These are phyloP conservation scores for Coreoperca whiteheadi DNA, from an alignment of 2,113 vertebrate species.

Conservation along the genomic window DNA sequence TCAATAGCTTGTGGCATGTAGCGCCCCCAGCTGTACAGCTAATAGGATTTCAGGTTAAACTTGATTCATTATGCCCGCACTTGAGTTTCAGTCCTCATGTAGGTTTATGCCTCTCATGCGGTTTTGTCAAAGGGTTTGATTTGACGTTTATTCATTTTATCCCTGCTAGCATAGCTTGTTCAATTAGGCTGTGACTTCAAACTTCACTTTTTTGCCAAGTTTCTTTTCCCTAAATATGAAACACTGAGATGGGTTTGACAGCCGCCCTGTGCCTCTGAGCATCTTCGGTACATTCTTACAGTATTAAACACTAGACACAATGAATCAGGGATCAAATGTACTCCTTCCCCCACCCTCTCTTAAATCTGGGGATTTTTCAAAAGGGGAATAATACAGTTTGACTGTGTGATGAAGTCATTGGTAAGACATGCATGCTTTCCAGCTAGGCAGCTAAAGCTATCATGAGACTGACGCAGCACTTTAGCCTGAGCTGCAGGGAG, in stretches of 20 bases:
- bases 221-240: slow-evolving; percentile 35
- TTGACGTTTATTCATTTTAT: slow-evolving; percentile 53
- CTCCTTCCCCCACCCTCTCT: slow-evolving; percentile 41
- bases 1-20: slow-evolving; percentile 51
- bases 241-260: slow-evolving; percentile 40
- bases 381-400: slow-evolving; percentile 61
- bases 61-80: slow-evolving; percentile 26
- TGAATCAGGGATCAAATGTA: slow-evolving; percentile 57
- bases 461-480: slow-evolving; percentile 70
- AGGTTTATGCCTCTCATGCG: slow-evolving; percentile 20
- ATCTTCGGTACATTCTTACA: slow-evolving; percentile 55
- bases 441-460: slow-evolving; percentile 60
- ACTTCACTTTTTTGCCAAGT: slow-evolving; percentile 39
- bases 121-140: slow-evolving; percentile 44
- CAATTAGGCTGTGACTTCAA: slow-evolving; percentile 50
- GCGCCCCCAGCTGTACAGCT: slow-evolving; percentile 77
- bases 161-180: slow-evolving; percentile 48
- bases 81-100: slow-evolving; percentile 20
- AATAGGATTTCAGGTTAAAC: slow-evolving; percentile 48
- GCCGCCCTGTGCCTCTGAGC: slow-evolving; percentile 40
- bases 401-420: slow-evolving; percentile 68
- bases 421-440: slow-evolving; percentile 62
- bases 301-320: slow-evolving; percentile 59
- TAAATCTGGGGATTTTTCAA: slow-evolving; percentile 69
- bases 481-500: slow-evolving; percentile 45